Evolutionary conservation across 2,888 invertebrate genomes (phyloP), one percentile per base, ranked within the genome.

Genomic region (Mystacides longicornis): DNA sequence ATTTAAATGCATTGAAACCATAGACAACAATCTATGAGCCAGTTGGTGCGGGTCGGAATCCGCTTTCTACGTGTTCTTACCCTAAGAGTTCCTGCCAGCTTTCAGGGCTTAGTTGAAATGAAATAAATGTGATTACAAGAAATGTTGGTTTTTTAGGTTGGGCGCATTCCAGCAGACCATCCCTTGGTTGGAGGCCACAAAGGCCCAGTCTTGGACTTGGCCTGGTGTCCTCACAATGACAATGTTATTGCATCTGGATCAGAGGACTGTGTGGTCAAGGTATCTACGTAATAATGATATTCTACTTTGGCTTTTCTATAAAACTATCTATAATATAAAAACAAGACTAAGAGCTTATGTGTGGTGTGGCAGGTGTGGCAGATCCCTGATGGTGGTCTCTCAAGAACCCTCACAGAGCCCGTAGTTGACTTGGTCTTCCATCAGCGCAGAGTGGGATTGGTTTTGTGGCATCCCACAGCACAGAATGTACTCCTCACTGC

Each of bases 221-320:
- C 96, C 49, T 98, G 96, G 95, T 96, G 94, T 72, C 97, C 97
- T 1, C 97, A 97, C 75, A 94, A 97, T 70, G 97, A 98, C 76
- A 93, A 96, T 71, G 90, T 97, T 61, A 96, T 98, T 66, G 98
- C 98, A 49, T 94, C 95, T 52, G 93, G 93, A 52, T 96, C 96
- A 0, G 97, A 97, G 71, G 98, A 98, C 74, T 93, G 93, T 69
- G 93, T 95, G 9, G 95, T 96, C 50, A 95, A 95, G 81, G 84
- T 77, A 66, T 65, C 23, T n/a, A 43, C 22, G 31, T 27, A 7
- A 27, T 7, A 27, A 7, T 27, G 5, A 27, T 11, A 5, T 27
- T 27, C 11, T 27, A 11, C 5, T 27, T 27, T 27, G 11, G 27
- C 11, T 27, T 27, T 27, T 27, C 11, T 27, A 27, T 27, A 27